These are phyloP conservation scores for Anastrepha obliqua DNA, from an alignment of 1,140 invertebrate genomes.

Conservation along the genomic window DNA sequence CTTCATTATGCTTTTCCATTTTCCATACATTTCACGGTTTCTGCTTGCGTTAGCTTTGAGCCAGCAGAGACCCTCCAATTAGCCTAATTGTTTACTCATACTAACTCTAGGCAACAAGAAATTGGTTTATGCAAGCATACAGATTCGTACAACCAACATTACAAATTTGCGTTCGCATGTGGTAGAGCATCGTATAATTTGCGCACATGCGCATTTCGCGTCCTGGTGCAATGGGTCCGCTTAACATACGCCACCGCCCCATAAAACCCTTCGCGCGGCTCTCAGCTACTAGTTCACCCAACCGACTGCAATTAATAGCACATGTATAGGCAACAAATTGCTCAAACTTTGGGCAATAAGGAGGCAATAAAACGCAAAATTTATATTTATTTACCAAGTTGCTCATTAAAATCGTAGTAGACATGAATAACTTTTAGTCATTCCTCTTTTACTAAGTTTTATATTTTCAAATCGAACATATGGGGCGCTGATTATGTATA, in stretches of 20 bases:
- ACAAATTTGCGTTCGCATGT: not conserved
- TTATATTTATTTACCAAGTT: not conserved
- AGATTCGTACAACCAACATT: not conserved
- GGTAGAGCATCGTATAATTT: not conserved
- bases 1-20: not conserved
- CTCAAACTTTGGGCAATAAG: not conserved
- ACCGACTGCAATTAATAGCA: too few relatives aligned
- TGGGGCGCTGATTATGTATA: too few relatives aligned
- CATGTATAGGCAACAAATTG: not conserved
- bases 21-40: slow-evolving; percentile 9
- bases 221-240: not conserved
- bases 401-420: slow-evolving; percentile 11
- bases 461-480: too few relatives aligned
- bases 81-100: slow-evolving; percentile 46
- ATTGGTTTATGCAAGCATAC: not conserved
- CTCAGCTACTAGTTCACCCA: not conserved
- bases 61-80: slow-evolving; percentile 9
- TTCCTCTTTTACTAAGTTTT: too few relatives aligned
- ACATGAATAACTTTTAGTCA: not conserved
- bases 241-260: not conserved
- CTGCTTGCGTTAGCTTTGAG: not conserved
- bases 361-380: not conserved
- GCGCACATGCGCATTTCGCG: not conserved
- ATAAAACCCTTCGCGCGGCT: not conserved
- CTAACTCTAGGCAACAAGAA: not conserved